Conservation (phyloP, 2,113 vertebrate genomes). For the Paratilapia polleni region DNA sequence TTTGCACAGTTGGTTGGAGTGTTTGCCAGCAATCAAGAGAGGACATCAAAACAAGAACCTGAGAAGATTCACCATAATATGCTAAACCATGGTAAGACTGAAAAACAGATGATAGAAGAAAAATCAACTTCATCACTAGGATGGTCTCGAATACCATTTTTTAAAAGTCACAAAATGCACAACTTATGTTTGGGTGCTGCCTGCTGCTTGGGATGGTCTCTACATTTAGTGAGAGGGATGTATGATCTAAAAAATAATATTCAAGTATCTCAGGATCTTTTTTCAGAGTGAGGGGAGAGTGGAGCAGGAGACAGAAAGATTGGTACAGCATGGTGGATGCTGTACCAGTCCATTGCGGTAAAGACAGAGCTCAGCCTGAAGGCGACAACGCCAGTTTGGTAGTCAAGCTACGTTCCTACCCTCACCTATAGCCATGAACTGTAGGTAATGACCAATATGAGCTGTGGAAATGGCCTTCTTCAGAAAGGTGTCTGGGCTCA, state of each 20-base stretch:
- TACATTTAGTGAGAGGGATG: too few relatives aligned
- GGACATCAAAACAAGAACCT: background rate
- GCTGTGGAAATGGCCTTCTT: background rate
- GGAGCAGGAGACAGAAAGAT: background rate
- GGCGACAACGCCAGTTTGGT: too few relatives aligned
- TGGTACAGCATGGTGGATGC: background rate
- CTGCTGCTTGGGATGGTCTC: background rate
- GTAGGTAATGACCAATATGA: background rate
- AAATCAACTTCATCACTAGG: background rate
- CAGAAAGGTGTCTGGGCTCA: background rate
- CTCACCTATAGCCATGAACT: background rate
- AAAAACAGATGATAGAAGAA: background rate
- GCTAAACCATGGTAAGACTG: background rate
- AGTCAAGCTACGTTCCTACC: background rate
- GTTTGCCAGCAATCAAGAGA: background rate
- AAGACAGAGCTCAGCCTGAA: background rate
- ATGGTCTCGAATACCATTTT: too few relatives aligned
- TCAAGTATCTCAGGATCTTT: background rate
- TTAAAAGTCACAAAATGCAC: background rate
- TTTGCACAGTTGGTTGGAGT: background rate
- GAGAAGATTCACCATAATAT: background rate
- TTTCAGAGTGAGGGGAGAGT: background rate
- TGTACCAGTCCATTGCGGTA: too few relatives aligned
- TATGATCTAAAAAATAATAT: too few relatives aligned
- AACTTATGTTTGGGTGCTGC: background rate